phyloP scores from a whole-genome alignment of 2,113 vertebrate species.

The Actinemys pallida region DNA sequence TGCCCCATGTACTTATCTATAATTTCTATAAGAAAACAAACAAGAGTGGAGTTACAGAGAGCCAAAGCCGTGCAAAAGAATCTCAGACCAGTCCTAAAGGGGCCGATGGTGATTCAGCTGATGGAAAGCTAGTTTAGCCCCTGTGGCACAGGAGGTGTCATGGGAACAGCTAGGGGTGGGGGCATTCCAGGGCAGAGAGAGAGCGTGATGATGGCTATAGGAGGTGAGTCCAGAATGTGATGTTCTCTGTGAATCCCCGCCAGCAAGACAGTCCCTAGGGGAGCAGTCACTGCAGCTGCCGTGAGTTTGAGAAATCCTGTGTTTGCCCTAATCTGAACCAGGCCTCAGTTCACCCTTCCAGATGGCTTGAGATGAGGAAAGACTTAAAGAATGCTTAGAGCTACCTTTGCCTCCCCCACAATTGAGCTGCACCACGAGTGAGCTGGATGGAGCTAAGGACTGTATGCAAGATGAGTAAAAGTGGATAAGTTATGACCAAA shows the following conservation, averaged over 20 bases:
- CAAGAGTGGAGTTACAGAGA: rapidly evolving
- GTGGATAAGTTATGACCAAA: neutral
- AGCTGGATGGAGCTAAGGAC: neutral
- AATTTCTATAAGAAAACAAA: neutral
- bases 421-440: neutral
- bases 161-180: rapidly evolving
- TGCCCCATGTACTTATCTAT: neutral
- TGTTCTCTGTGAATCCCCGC: neutral
- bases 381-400: neutral
- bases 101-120: neutral
- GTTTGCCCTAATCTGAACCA: neutral
- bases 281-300: neutral
- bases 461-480: neutral
- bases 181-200: neutral
- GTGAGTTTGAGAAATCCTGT: neutral
- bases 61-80: neutral
- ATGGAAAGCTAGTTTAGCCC: neutral
- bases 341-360: neutral
- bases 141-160: neutral
- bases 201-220: neutral
- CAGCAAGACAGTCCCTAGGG: neutral
- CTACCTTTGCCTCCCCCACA: neutral
- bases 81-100: neutral
- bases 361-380: neutral
- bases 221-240: neutral